Evolutionary conservation across 2,113 vertebrate species (phyloP).

Genomic region (Phycodurus eques): DNA sequence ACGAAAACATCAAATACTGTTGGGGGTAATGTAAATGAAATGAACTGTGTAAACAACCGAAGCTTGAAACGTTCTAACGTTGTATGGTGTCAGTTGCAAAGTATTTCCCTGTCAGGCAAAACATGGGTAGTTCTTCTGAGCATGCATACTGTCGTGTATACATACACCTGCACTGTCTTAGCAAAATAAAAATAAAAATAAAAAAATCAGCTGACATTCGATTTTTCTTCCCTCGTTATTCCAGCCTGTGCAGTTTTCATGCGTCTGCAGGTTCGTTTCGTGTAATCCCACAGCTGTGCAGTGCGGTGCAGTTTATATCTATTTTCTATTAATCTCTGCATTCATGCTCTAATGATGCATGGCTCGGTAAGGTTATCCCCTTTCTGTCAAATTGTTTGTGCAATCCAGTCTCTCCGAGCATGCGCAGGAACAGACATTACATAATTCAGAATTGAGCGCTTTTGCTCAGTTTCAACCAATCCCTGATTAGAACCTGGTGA

Average conservation of each 20-base stretch:
- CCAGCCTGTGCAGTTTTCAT: slow-evolving; percentile 58
- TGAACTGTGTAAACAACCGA: slow-evolving; percentile 19
- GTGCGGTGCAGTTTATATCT: slow-evolving; percentile 59
- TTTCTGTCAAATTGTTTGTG: slow-evolving; percentile 65
- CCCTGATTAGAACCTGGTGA: slow-evolving; percentile 74
- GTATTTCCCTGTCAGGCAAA: slow-evolving; percentile 66
- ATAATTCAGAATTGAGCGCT: slow-evolving; percentile 50
- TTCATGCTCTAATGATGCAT: slow-evolving; percentile 39
- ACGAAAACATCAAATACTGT: not conserved
- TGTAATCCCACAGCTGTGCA: slow-evolving; percentile 67
- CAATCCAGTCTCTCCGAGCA: slow-evolving; percentile 45
- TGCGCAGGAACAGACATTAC: slow-evolving; percentile 48
- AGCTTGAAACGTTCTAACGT: slow-evolving; percentile 2
- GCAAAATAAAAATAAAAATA: slow-evolving; percentile 18
- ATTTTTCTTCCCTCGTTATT: slow-evolving; percentile 56
- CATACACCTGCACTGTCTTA: slow-evolving; percentile 61
- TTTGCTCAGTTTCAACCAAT: slow-evolving; percentile 37
- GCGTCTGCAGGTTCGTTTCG: slow-evolving; percentile 47
- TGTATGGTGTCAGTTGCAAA: slow-evolving; percentile 6
- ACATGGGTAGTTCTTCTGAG: slow-evolving; percentile 56
- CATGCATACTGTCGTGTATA: slow-evolving; percentile 68
- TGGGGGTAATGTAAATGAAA: slow-evolving; percentile 24
- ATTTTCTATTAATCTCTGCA: slow-evolving; percentile 62
- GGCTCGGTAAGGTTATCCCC: slow-evolving; percentile 61
- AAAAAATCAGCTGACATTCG: slow-evolving; percentile 44